phyloP scores from a whole-genome alignment of 1,140 invertebrate species.

The Lepidotrigona ventralis region DNA sequence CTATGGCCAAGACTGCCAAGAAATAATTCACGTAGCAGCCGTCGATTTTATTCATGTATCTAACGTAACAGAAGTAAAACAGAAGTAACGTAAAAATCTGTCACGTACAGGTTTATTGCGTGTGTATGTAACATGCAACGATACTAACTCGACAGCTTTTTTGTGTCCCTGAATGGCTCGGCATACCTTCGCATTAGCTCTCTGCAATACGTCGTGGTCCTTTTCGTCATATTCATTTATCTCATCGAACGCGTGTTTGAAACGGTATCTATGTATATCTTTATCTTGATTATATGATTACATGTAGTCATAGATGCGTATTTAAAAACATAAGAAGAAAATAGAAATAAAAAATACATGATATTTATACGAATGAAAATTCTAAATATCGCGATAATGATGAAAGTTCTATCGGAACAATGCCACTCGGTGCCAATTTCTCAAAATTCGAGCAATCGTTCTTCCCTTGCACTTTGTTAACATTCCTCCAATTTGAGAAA shows the following conservation, averaged over 20 bases:
- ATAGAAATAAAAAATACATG: background rate
- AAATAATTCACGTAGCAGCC: too few relatives aligned
- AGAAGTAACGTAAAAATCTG: too few relatives aligned
- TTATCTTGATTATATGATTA: too few relatives aligned
- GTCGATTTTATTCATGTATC: too few relatives aligned
- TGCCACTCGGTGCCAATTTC: too few relatives aligned
- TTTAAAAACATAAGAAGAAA: background rate
- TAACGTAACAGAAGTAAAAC: too few relatives aligned
- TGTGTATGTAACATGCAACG: background rate
- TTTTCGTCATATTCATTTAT: background rate
- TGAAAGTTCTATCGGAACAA: background rate
- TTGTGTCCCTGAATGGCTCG: background rate
- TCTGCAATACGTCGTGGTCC: background rate
- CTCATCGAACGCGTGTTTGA: background rate
- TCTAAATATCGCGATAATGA: background rate
- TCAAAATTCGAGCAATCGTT: too few relatives aligned
- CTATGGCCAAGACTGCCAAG: too few relatives aligned
- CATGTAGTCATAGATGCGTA: background rate
- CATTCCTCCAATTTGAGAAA: too few relatives aligned
- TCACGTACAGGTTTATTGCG: background rate
- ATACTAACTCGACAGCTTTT: conserved; percentile 5
- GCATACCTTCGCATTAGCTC: background rate
- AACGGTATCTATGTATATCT: background rate
- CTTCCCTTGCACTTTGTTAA: too few relatives aligned
- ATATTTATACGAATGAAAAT: background rate